Evolutionary conservation across 2,797 vertebrate genomes (phyloP), one percentile per base, ranked within the genome.

Genomic region (Tolypeutes matacus): DNA sequence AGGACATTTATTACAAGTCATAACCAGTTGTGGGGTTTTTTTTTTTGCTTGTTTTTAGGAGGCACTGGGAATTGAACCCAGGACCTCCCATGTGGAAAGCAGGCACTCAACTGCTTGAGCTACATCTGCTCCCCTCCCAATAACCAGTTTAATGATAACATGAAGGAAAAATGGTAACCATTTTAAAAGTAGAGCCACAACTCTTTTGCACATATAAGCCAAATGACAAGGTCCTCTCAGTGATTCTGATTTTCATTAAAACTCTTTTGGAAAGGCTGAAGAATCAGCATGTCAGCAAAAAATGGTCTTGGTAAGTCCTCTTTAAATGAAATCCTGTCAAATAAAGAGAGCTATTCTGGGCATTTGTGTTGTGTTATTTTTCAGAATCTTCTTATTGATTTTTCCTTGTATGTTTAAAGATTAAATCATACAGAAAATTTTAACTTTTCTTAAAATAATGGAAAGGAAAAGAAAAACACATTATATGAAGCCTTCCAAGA

Each of bases 401-500:
- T 31, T 51, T 81, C 49, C 64, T 58, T 25, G 51, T 34, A 31
- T 49, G 36, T 58, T 62, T 86, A 92, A 78, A 36, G 10, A 78
- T 34, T 39, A 53, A 29, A 42, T 34, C 27, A 49, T 31, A 75
- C 3, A 46, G 65, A 73, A 76, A 78, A 85, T 90, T 12, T n/a
- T 70, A 88, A 86, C 13, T 27, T 95, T 92, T 46, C 46, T 67
- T 69, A 91, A 95, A 53, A 46, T 21, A 87, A 95, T 23, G 20
- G 20, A 58, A 39, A 81, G 34, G 65, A 29, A 56, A 51, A 51
- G 29, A 34, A 77, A 42, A 46, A 60, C 14, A 34, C 10, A 62
- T 58, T 64, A 49, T 14, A 20, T 14, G 39, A 77, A 70, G 75
- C 67, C 64, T 46, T 49, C 20, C 39, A 51, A 29, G 73, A 86